Base-by-base conservation (phyloP, 2,888 invertebrate species). In the Unio pictorum region DNA sequence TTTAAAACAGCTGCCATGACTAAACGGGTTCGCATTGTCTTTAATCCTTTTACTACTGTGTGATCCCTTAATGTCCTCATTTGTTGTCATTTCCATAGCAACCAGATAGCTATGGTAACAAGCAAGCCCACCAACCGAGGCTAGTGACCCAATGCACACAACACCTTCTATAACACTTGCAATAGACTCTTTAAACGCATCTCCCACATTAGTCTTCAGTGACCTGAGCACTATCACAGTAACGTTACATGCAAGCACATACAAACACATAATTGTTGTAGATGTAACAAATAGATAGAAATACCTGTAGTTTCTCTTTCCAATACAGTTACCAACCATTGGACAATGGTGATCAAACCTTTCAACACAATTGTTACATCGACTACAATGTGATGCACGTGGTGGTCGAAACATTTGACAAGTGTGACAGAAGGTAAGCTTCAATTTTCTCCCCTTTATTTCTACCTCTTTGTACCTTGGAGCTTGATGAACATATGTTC, bases 311-410 rank as follows among this genome's bases (percentile, higher is more conserved):
- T 77, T 77, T 26, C 77, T 66, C 55, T 70, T 71, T 15, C 77
- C 77, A 15, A 77, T 72, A 57, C 77, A 77, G 58, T 77, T 77
- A 8, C 77, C 75, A 2, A 77, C 77, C 77, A 77, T 77, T 6
- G 77, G 77, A 61, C 77, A 77, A 58, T 77, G 77, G 55, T 77
- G 77, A 59, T 77, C 77, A 67, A 77, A 77, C 45, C 75, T 71
- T 8, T 73, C 75, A 3, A 77, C 77, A 71, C 77, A 77, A 30
- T 77, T 77, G 61, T 77, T 77, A 70, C 77, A 77, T 11, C 73
- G 63, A 61, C 77, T 75, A 62, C 77, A 77, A 55, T 77, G 77
- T 3, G 77, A 77, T 26, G 77, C 71, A 55, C 77, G 67, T 0
- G 77, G 77, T 0, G 77, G 77, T 55, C 77, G 62, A 59, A 66